Base-by-base conservation (phyloP, 2,888 invertebrate species). In the Eupelmus urozonus region DNA sequence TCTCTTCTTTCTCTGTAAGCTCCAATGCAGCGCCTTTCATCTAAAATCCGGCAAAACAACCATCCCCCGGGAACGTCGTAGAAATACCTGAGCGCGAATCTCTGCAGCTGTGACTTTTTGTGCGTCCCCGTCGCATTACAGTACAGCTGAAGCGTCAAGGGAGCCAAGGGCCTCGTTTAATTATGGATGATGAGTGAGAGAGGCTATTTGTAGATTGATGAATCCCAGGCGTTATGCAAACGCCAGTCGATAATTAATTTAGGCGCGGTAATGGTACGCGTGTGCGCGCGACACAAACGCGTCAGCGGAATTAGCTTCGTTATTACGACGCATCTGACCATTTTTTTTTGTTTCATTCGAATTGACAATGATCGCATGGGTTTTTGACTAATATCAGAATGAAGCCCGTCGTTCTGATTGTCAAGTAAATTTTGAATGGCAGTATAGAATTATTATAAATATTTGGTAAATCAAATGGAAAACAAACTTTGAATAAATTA, bases 241-340 rank as follows among this genome's bases (percentile, higher is more conserved):
- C 20, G 53, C 23, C 65, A 49, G 66, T 49, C 59, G 57, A 74
- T 74, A 74, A 74, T 74, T 74, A 74, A 74, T 74, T 74, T 59
- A 66, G 23, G 34, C 49, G 42, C 29, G 29, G 1, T 66, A 74
- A 66, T 74, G 65, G n/a, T 40, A 34, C 27, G 4, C 18, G 27
- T 49, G 7, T 1, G 42, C 9, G 20, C 20, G 1, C 42, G 5
- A 25, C 40, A 23, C 23, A 23, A 25, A 34, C 11, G 18, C n/a
- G 18, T 40, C 40, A n/a, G 25, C 20, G 18, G 27, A 4, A 70
- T 59, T 25, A 27, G 11, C 57, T 49, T 59, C 59, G 23, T 59
- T 25, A 57, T 59, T 13, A 7, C 9, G 34, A n/a, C n/a, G 34
- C 9, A 34, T 34, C 3, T 34, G 9, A 34, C 3, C 9, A 34